A percentile compares a stretch with the other conserved stretches of the same genome.
phyloP scores from a whole-genome alignment of 2,113 vertebrate genomes.

The Calyptommatus sinebrachiatus region DNA sequence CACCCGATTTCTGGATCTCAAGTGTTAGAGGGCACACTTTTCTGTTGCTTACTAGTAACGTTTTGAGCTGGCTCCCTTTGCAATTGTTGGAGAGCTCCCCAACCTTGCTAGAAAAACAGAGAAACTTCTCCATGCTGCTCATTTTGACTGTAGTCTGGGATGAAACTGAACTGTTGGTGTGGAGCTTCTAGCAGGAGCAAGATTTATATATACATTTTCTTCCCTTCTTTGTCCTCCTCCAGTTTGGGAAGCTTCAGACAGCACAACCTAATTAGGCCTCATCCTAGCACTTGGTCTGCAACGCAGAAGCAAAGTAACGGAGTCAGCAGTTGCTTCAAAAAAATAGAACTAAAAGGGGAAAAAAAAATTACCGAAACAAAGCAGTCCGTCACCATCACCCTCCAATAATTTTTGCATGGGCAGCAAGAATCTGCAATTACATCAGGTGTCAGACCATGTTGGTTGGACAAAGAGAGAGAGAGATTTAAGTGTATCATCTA shows the following conservation, averaged over 20 bases:
- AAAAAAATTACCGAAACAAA: no score
- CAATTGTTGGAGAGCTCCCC: background rate
- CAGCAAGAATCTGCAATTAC: slow-evolving; percentile 37
- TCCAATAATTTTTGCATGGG: slow-evolving; percentile 8
- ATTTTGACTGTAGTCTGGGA: no score
- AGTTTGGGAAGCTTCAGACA: background rate
- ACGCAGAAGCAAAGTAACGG: slow-evolving; percentile 34
- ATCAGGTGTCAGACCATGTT: slow-evolving; percentile 18
- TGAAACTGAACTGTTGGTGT: background rate
- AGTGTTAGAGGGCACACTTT: background rate
- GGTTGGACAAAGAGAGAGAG: slow-evolving; percentile 6
- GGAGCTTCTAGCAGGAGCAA: slow-evolving; percentile 5
- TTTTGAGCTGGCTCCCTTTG: background rate
- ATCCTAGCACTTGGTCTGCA: slow-evolving; percentile 43
- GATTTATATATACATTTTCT: slow-evolving; percentile 10
- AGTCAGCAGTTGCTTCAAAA: slow-evolving; percentile 24
- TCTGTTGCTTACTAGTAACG: no score
- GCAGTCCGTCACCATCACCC: background rate
- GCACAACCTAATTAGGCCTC: slow-evolving; percentile 48
- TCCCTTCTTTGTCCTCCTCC: slow-evolving; percentile 1
- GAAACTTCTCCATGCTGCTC: background rate
- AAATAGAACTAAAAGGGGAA: rapidly evolving
- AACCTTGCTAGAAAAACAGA: no score
- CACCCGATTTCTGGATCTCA: no score
- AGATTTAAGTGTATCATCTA: slow-evolving; percentile 40